Base-by-base conservation (phyloP, 2,797 vertebrate species). In the Poecile montanus region DNA sequence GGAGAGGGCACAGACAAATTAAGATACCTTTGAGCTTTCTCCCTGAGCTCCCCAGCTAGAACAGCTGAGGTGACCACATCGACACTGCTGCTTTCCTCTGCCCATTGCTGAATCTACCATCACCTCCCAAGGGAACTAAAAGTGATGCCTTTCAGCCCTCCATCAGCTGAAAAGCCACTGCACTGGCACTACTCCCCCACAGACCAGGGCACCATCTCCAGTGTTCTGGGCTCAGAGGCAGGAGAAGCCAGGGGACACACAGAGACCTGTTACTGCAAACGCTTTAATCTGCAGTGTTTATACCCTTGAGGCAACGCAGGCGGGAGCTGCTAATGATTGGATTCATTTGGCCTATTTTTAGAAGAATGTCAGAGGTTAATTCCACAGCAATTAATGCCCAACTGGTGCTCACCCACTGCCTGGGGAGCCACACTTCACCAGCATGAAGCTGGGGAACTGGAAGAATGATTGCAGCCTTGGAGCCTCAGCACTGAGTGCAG, bases 351-450 rank as follows among this genome's bases (percentile, higher is more conserved):
- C 74, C 94, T 98, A 97, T 97, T 97, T 97, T 98, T 97, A 97
- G 96, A 96, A 91, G 92, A 80, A 94, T 96, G 97, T 97, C 97
- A 97, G 94, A 97, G 97, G 97, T 98, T 97, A 98, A 98, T 97
- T 97, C 95, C 68, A 54, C n/a, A 2, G 88, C 91, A 97, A 97
- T 98, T 97, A 97, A 86, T 94, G 95, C 91, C 96, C 96, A 93
- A 67, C 93, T 91, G 95, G 90, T 85, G 87, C 76, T 92, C 82
- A 53, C 91, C 83, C 88, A 85, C 61, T 67, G 94, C 78, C 86
- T 13, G 22, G 30, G 92, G 86, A 15, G 10, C 44, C 56, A 67
- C 58, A 13, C 48, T 50, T 21, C 5, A 1, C 11, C 51, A 65
- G 48, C 42, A 53, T 1, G 0, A 21, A 62, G 72, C 53, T 6